Evolutionary conservation across 2,797 vertebrate species (phyloP).

Genomic region (Podargus strigoides): DNA sequence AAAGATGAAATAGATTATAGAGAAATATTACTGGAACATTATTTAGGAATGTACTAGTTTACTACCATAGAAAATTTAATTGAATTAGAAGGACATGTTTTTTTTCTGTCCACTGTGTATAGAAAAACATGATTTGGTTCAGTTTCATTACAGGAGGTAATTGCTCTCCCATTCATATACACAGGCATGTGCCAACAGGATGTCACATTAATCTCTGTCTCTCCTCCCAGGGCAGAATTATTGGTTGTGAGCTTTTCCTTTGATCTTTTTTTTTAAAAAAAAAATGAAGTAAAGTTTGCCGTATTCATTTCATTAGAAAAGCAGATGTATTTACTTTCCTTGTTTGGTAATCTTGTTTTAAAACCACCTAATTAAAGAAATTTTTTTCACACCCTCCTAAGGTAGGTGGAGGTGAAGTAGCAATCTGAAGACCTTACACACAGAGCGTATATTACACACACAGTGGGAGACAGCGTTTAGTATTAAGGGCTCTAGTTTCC

Average conservation of each 20-base stretch:
- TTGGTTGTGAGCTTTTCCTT: not conserved
- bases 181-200: not conserved
- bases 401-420: not conserved
- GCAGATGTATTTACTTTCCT: not conserved
- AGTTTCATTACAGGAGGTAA: not conserved
- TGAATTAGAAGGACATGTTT: not conserved
- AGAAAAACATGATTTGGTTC: not conserved
- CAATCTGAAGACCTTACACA: not conserved
- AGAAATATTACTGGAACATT: not conserved
- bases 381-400: not conserved
- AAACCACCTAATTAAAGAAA: not conserved
- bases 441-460: not conserved
- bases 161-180: not conserved
- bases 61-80: not conserved
- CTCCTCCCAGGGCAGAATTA: not conserved
- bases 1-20: not conserved
- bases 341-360: not conserved
- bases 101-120: not conserved
- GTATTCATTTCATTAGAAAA: not conserved
- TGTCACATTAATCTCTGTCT: not conserved
- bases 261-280: not conserved
- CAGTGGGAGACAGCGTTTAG: not conserved
- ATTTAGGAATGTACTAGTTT: not conserved
- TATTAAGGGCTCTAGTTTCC: not conserved
- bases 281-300: not conserved